Evolutionary conservation across 2,888 invertebrate genomes (phyloP).

Genomic region (Xylophagus ater): DNA sequence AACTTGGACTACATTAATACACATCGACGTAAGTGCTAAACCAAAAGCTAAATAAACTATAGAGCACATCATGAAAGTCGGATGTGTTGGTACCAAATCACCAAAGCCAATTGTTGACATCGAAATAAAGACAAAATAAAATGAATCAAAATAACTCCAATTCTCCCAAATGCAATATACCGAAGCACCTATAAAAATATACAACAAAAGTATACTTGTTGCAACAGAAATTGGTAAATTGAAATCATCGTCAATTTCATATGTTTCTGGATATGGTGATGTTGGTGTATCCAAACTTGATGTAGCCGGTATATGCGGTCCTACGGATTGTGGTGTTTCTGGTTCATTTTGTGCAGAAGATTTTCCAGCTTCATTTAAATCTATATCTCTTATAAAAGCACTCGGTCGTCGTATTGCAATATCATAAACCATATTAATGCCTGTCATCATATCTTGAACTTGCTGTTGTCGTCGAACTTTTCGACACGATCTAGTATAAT

Average conservation of each 20-base stretch:
- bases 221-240: slow-evolving; percentile 88
- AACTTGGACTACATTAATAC: slow-evolving; percentile 89
- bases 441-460: slow-evolving; percentile 74
- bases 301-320: slow-evolving; percentile 25
- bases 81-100: slow-evolving; percentile 80
- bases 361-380: slow-evolving; percentile 39
- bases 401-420: slow-evolving; percentile 66
- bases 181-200: slow-evolving; percentile 77
- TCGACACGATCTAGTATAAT: slow-evolving; percentile 76
- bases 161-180: slow-evolving; percentile 65
- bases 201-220: slow-evolving; percentile 66
- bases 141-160: slow-evolving; percentile 88
- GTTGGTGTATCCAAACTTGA: slow-evolving; percentile 49
- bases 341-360: slow-evolving; percentile 23
- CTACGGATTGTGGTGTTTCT: slow-evolving; percentile 32
- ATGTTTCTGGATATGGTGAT: slow-evolving; percentile 65
- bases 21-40: slow-evolving; percentile 91
- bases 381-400: slow-evolving; percentile 41
- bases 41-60: slow-evolving; percentile 91
- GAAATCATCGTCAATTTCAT: slow-evolving; percentile 83
- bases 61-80: slow-evolving; percentile 77
- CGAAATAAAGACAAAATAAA: slow-evolving; percentile 95
- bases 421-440: slow-evolving; percentile 69
- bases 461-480: slow-evolving; percentile 64
- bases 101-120: slow-evolving; percentile 97